Evolutionary conservation across 2,888 invertebrate species (phyloP), one percentile per base, ranked within the genome.

Genomic region (Drosophila diplacantha): DNA sequence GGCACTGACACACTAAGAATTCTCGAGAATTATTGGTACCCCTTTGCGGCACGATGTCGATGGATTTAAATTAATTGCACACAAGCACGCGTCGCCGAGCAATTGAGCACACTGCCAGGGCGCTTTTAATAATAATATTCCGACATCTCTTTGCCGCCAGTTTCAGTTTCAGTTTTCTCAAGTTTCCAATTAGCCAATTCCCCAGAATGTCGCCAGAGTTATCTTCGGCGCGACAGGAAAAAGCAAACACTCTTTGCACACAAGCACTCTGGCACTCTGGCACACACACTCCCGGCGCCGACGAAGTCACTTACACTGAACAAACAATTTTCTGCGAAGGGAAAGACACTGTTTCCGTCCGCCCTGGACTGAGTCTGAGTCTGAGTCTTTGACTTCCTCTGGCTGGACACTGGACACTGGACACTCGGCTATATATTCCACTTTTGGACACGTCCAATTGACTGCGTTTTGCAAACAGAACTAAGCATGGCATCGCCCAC

Each of bases 381-480:
- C 5, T 8, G 6, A 9, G n/a, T 11, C 32, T 47, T 7, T 1
- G 12, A 24, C 32, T 47, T 12, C n/a, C 12, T 24, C 22, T 16
- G 32, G 20, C 47, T 47, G 43, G 43, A 12, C 24, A 26, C 26
- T 14, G 9, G n/a, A 32, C 31, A 38, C 29, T 7, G 20, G 3
- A 20, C 18, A 47, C 7, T 16, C 18, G 14, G 14, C 22, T 22
- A 20, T 22, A 1, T 43, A 16, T 31, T 46, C 4, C 14, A 14
- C 44, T 29, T 43, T 53, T 37, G 66, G 64, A 51, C 73, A 81
- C 82, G 72, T 78, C 85, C 83, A 84, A 73, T 78, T 85, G 79
- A 73, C 74, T 85, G 74, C 81, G 83, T 72, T 78, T 83, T 74
- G 74, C 84, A 76, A 84, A 84, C 81, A 86, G 83, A 86, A 86